Base-by-base conservation (phyloP, 1,140 invertebrate genomes). In the Argopecten irradians region DNA sequence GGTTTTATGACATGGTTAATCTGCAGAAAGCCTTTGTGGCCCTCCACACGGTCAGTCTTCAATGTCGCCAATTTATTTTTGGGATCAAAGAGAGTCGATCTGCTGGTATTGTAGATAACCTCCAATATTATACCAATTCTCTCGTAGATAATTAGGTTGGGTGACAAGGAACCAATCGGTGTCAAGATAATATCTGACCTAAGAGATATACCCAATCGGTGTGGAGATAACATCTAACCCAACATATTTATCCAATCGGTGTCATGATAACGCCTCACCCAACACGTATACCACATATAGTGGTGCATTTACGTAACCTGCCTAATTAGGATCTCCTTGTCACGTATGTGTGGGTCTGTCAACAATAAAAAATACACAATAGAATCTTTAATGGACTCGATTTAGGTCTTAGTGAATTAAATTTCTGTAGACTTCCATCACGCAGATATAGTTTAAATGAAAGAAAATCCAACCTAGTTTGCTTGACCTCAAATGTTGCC, bases 41-140 rank as follows among this genome's bases (percentile, higher is more conserved):
- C 55, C 14, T 5, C 22, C 28, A 71, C 55, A 8, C 22, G 28
- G n/a, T 71, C 55, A 71, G 28, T n/a, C 22, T 71, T 28, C 55
- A 16, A 5, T 71, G 55, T 28, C 55, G 55, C 22, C 55, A 71
- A 19, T 46, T 46, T 46, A n/a, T 71, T 71, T 71, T 71, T n/a
- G 55, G 55, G 55, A 71, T 71, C 55, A 71, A 71, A 71, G 55
- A 71, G 55, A 71, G 55, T 71, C n/a, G 55, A 71, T 71, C 8
- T n/a, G 55, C 16, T 2, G 14, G n/a, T 16, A 71, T 71, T 71
- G 55, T 71, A 28, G 55, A 28, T 55, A 55, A 55, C 22, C 43
- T 55, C 16, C 3, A 11, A 71, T 71, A 71, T 71, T 28, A 71
- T 28, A 71, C 55, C 5, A 28, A 71, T 28, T 71, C 22, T 71